These are phyloP conservation scores for Cryptocheilus praepositus DNA, from an alignment of 2,888 invertebrate genomes.

Conservation along the genomic window DNA sequence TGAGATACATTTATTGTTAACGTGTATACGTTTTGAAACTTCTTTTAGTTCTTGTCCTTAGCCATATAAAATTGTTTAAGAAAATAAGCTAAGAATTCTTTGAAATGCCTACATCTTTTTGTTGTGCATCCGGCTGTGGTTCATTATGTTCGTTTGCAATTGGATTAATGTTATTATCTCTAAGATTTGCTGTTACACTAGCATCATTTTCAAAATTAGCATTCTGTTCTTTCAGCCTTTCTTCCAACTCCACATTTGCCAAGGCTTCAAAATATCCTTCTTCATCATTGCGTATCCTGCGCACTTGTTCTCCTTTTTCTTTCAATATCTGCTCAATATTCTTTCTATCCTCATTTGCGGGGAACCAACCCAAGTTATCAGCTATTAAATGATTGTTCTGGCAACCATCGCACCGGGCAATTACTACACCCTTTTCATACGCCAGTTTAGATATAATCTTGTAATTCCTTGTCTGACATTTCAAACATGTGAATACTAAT, in stretches of 20 bases:
- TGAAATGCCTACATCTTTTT: too few species aligned
- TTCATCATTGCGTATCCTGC: slow-evolving; percentile 73
- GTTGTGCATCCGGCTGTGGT: background rate
- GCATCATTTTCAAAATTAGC: too few species aligned
- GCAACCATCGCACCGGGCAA: slow-evolving; percentile 92
- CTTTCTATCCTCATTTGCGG: slow-evolving; percentile 82
- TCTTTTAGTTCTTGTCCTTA: too few species aligned
- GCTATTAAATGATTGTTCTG: slow-evolving; percentile 95
- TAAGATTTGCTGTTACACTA: too few species aligned
- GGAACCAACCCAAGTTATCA: slow-evolving; percentile 97
- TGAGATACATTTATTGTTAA: background rate
- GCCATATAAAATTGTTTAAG: too few species aligned
- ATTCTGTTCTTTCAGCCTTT: slow-evolving; percentile 12
- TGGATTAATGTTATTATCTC: slow-evolving; percentile 5
- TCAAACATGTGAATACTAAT: slow-evolving; percentile 91
- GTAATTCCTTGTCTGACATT: slow-evolving; percentile 85
- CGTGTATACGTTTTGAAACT: background rate
- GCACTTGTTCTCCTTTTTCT: slow-evolving; percentile 90
- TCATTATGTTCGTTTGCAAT: background rate
- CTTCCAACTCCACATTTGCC: slow-evolving; percentile 37
- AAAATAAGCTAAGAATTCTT: too few species aligned
- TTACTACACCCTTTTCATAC: slow-evolving; percentile 92
- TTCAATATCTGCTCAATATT: slow-evolving; percentile 95
- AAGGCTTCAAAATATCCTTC: slow-evolving; percentile 75
- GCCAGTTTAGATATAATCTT: slow-evolving; percentile 90